phyloP scores from a whole-genome alignment of 2,888 invertebrate genomes.

The Drosophila formosana region DNA sequence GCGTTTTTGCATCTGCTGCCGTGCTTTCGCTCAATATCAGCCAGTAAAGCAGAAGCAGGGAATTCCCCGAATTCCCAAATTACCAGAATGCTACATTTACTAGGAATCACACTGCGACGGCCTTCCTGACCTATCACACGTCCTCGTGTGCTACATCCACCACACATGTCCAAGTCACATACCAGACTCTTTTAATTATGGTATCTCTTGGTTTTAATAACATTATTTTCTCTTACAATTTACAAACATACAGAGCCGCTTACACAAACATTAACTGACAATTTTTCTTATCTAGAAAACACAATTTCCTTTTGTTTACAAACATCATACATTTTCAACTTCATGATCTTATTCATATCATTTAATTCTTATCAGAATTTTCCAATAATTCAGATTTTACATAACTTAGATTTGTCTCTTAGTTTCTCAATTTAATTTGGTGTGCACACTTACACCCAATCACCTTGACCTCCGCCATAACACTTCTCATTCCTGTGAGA shows the following conservation, averaged over 20 bases:
- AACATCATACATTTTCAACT: slow-evolving; percentile 11
- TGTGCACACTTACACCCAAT: slow-evolving; percentile 4
- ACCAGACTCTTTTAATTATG: not conserved
- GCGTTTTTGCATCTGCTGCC: not conserved
- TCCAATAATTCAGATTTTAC: slow-evolving; percentile 14
- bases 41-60: not conserved
- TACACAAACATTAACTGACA: slow-evolving; percentile 17
- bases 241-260: slow-evolving; percentile 1
- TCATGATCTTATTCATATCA: not conserved
- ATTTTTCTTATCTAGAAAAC: not conserved
- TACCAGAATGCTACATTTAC: not conserved
- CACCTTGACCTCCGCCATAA: slow-evolving; percentile 3
- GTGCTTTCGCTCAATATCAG: not conserved
- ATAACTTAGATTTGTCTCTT: slow-evolving; percentile 14
- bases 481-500: not conserved
- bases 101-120: not conserved
- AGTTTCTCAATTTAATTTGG: slow-evolving; percentile 3
- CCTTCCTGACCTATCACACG: slow-evolving; percentile 4
- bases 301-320: slow-evolving; percentile 10
- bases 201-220: not conserved
- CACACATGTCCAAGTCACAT: not conserved
- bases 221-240: not conserved
- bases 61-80: not conserved
- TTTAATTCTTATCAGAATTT: slow-evolving; percentile 4
- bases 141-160: not conserved